phyloP scores from a whole-genome alignment of 2,113 vertebrate species.

The Nycticorax nycticorax region DNA sequence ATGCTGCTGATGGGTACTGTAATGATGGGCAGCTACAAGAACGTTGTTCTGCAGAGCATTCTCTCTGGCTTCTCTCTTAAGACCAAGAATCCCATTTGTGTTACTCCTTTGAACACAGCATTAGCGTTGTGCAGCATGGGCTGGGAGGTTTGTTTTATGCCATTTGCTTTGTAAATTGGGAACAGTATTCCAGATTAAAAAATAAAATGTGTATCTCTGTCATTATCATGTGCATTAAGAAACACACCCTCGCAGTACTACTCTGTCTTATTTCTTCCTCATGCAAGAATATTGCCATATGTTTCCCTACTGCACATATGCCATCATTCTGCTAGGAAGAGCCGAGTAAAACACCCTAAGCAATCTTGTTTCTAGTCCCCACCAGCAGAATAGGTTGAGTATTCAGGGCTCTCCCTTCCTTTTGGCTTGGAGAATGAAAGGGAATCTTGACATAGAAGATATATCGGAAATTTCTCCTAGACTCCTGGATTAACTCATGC shows the following conservation, averaged over 20 bases:
- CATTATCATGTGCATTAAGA: neutral
- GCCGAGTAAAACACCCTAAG: neutral
- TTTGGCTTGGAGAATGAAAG: neutral
- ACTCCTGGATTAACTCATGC: neutral
- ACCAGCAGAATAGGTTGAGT: neutral
- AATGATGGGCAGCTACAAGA: neutral
- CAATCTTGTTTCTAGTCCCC: neutral
- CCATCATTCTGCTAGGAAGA: fast-evolving
- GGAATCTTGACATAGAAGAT: neutral
- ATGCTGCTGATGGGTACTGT: neutral
- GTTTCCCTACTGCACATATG: neutral
- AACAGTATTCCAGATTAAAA: neutral
- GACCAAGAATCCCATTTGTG: neutral
- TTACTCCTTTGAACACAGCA: neutral
- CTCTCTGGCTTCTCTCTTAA: neutral
- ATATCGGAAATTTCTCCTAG: neutral
- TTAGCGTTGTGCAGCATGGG: neutral
- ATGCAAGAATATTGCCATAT: neutral
- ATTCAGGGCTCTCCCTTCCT: neutral
- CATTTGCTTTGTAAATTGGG: neutral
- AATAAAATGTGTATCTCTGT: neutral
- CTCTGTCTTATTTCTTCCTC: neutral
- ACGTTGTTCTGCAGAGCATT: neutral
- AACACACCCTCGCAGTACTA: neutral
- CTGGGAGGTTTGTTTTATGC: neutral